These are phyloP conservation scores for Papilio xuthus DNA, from an alignment of 1,140 invertebrate genomes.

Conservation along the genomic window DNA sequence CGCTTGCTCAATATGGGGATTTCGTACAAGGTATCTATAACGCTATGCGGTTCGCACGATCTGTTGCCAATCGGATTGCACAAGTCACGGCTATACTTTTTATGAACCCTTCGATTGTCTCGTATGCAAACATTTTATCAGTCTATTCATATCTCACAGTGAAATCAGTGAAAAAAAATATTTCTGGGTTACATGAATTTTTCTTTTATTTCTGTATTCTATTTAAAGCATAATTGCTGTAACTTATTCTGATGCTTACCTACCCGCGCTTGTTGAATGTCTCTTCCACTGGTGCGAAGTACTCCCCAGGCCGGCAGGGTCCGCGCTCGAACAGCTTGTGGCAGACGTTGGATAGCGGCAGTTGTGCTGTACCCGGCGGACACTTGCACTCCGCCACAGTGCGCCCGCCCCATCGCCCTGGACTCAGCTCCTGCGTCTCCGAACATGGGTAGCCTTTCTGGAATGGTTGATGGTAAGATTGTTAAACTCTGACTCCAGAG, in stretches of 20 bases:
- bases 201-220: background rate
- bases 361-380: conserved; percentile 88
- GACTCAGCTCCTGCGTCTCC: conserved; percentile 90
- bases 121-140: background rate
- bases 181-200: background rate
- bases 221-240: background rate
- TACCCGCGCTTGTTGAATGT: conserved; percentile 78
- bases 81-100: conserved; percentile 8
- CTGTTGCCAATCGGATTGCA: conserved; percentile 30
- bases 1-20: conserved; percentile 28
- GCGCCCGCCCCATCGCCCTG: conserved; percentile 81
- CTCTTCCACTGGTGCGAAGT: conserved; percentile 85
- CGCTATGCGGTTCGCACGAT: conserved; percentile 27
- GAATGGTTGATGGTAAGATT: conserved; percentile 41
- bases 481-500: background rate
- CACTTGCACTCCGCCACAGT: conserved; percentile 89
- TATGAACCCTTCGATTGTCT: conserved; percentile 13
- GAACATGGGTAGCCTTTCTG: conserved; percentile 90
- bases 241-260: conserved; percentile 64
- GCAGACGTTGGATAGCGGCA: conserved; percentile 82
- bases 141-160: conserved; percentile 1
- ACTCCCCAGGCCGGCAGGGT: conserved; percentile 86
- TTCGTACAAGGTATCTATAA: conserved; percentile 9
- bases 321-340: conserved; percentile 87
- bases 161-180: background rate